Conservation (phyloP, 2,113 vertebrate species). For the Fulmarus glacialis region DNA sequence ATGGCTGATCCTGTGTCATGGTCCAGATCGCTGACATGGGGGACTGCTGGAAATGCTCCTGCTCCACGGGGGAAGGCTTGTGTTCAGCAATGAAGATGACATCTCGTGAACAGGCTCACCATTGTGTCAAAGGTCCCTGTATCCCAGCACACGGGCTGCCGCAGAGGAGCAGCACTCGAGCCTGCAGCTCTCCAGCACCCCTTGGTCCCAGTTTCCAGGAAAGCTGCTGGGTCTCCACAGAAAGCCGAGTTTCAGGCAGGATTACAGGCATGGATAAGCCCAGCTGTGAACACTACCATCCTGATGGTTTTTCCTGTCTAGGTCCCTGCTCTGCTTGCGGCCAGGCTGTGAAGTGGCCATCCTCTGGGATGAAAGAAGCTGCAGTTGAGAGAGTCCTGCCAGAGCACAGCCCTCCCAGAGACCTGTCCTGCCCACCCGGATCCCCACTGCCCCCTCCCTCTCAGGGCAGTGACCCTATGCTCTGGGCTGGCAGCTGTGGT, state of each 20-base stretch:
- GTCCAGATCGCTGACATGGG: accelerated
- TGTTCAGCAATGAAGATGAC: neutral
- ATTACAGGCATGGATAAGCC: neutral
- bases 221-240: neutral
- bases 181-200: neutral
- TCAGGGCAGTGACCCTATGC: neutral
- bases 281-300: neutral
- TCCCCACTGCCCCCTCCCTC: neutral
- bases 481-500: neutral
- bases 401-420: neutral
- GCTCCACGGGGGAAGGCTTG: neutral
- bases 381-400: neutral
- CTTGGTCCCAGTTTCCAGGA: neutral
- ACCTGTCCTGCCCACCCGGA: neutral
- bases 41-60: neutral
- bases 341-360: neutral
- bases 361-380: neutral
- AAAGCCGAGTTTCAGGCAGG: neutral
- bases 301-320: neutral
- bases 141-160: neutral
- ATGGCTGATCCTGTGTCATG: accelerated
- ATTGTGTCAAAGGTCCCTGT: accelerated
- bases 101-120: neutral
- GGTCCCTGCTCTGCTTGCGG: neutral
- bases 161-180: neutral